Evolutionary conservation across 2,797 vertebrate genomes (phyloP).

Genomic region (Enteromius viviparus): DNA sequence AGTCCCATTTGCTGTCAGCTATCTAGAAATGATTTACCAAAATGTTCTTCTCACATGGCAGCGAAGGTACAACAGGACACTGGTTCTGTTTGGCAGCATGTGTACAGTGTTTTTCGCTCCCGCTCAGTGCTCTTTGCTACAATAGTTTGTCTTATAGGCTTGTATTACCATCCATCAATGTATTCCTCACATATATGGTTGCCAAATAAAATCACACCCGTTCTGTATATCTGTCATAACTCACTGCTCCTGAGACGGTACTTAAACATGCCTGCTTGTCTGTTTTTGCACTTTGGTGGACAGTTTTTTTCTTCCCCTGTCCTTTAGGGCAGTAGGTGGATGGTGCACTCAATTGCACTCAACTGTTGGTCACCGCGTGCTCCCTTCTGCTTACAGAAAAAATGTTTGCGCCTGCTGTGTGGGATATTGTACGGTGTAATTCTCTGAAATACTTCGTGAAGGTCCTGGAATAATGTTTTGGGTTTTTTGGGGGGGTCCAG

Average conservation of each 20-base stretch:
- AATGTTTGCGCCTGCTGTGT: slow-evolving; percentile 66
- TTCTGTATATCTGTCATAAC: slow-evolving; percentile 14
- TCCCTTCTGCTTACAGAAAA: not conserved
- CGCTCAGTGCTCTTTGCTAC: not conserved
- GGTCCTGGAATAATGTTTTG: slow-evolving; percentile 31
- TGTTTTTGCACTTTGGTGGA: slow-evolving; percentile 18
- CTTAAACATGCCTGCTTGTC: not conserved
- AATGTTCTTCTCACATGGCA: not conserved
- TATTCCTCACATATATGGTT: slow-evolving; percentile 23
- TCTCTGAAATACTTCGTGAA: slow-evolving; percentile 3
- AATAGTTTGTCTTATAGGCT: not conserved
- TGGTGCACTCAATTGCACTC: not conserved
- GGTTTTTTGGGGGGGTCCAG: slow-evolving; percentile 8
- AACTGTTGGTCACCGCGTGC: not conserved
- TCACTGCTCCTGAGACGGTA: not conserved
- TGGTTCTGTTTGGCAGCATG: not conserved
- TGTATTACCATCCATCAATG: slow-evolving; percentile 22
- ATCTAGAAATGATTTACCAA: slow-evolving; percentile 25
- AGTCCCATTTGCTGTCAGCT: not conserved
- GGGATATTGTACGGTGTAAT: slow-evolving; percentile 55
- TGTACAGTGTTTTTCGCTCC: not conserved
- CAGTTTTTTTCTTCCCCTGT: not conserved
- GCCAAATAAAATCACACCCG: slow-evolving; percentile 36
- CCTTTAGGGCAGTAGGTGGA: slow-evolving; percentile 12
- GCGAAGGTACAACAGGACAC: not conserved